phyloP scores from a whole-genome alignment of 53 echinoderm and acorn worm genomes.

The Crossaster papposus region DNA sequence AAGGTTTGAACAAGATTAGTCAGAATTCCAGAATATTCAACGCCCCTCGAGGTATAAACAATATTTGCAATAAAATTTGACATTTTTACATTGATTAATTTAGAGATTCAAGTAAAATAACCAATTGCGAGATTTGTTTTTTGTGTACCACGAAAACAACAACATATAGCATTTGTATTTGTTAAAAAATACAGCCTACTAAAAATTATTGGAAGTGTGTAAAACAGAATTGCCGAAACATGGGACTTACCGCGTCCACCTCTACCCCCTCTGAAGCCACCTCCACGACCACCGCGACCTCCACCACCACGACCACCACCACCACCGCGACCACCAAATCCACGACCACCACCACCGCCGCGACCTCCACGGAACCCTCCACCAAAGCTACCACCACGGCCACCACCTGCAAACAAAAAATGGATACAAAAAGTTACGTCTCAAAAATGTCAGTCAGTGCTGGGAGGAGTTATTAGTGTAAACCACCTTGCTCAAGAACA shows the following conservation, averaged over 20 bases:
- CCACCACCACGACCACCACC: slow-evolving; percentile 43
- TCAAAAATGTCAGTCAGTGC: neutral
- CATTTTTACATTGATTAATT: too few relatives aligned
- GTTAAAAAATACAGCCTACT: too few relatives aligned
- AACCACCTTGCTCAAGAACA: neutral
- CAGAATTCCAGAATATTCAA: neutral
- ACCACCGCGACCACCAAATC: slow-evolving; percentile 44
- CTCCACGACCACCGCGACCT: slow-evolving; percentile 41
- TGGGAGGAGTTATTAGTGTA: neutral
- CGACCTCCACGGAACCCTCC: slow-evolving; percentile 63
- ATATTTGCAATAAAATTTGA: too few relatives aligned
- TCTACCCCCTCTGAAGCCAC: slow-evolving; percentile 48
- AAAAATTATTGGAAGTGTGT: too few relatives aligned
- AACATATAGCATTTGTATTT: too few relatives aligned
- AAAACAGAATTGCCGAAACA: too few relatives aligned
- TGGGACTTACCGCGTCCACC: slow-evolving; percentile 39
- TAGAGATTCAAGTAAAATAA: too few relatives aligned
- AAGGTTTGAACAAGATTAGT: neutral
- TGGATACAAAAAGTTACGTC: neutral
- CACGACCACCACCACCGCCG: slow-evolving; percentile 51
- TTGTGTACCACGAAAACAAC: too few relatives aligned
- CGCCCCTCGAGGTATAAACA: too few relatives aligned
- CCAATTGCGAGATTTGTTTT: too few relatives aligned
- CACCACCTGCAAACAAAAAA: slow-evolving; percentile 12
- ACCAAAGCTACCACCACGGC: slow-evolving; percentile 46